Conservation (phyloP, 1,140 invertebrate species). For the Riptortus pedestris region DNA sequence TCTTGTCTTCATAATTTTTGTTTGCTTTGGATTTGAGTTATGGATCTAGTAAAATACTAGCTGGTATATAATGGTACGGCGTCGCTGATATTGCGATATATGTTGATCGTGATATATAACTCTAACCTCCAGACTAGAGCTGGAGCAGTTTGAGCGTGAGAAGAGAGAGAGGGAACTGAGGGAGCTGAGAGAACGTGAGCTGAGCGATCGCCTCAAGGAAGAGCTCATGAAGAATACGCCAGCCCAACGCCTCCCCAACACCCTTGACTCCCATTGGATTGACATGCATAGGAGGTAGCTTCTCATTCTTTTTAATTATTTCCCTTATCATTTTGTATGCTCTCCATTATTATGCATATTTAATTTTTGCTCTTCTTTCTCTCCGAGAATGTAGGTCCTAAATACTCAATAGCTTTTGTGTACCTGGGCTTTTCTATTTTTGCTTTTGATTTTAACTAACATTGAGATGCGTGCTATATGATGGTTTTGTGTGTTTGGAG, state of each 20-base stretch:
- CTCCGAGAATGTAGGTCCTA: no score
- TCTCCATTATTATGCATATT: background rate
- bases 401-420: no score
- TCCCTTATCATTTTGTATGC: background rate
- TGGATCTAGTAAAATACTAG: no score
- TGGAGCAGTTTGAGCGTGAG: slow-evolving; percentile 71
- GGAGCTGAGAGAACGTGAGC: slow-evolving; percentile 71
- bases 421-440: no score
- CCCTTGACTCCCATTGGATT: slow-evolving; percentile 81
- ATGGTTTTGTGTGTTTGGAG: no score
- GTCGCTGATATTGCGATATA: no score
- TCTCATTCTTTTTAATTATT: slow-evolving; percentile 4
- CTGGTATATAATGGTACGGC: no score
- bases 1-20: no score
- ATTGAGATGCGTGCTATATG: no score
- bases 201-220: slow-evolving; percentile 72
- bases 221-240: slow-evolving; percentile 57
- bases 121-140: slow-evolving; percentile 53
- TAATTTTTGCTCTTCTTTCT: background rate
- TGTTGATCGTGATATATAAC: no score
- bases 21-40: no score
- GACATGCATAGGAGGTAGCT: slow-evolving; percentile 68
- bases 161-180: slow-evolving; percentile 73
- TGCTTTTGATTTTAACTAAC: no score
- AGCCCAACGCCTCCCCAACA: slow-evolving; percentile 45